Evolutionary conservation across 2,113 vertebrate genomes (phyloP), one percentile per base, ranked within the genome.

Genomic region (Scopus umbretta): DNA sequence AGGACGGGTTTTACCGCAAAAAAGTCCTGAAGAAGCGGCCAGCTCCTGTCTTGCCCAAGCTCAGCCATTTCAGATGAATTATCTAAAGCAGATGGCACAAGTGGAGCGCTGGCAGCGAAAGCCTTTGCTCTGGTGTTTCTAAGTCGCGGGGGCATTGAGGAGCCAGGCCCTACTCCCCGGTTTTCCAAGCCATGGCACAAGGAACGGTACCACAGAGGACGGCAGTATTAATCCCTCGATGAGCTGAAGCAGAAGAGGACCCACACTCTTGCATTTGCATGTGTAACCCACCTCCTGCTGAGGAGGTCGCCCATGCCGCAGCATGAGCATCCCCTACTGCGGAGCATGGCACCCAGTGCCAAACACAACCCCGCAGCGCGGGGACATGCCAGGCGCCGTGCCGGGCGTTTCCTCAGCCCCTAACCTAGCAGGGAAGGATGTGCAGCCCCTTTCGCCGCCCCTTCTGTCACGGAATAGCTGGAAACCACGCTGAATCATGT

Each of bases 21-120:
- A 62, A 27, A 0, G 5, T 34, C 27, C 26, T 4, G 3, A 52
- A 53, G 25, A 56, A 81, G 56, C 0, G 0, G 19, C 22, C 76
- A 26, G 52, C 3, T 2, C 11, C 73, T 25, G n/a, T 4, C 4
- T 11, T 53, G 75, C 42, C 45, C 27, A 49, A 65, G 50, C 27
- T 56, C 52, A 9, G 45, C 29, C 23, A 15, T 52, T 75, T 15
- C 3, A 15, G 32, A 9, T 11, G 67, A 61, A 25, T 25, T 55
- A 40, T 12, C 58, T 27, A 22, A 29, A 56, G 49, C 36, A 38
- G 63, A 34, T 0, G 1, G 49, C 25, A 52, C 36, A 47, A 32
- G 63, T 0, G 0, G 20, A 42, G 36, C 5, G 5, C 45, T 29
- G 49, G 56, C 55, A 71, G 80, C 34, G 1, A 30, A 18, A 59